Evolutionary conservation across 2,888 invertebrate species (phyloP).

Genomic region (Cybosia mesomella): DNA sequence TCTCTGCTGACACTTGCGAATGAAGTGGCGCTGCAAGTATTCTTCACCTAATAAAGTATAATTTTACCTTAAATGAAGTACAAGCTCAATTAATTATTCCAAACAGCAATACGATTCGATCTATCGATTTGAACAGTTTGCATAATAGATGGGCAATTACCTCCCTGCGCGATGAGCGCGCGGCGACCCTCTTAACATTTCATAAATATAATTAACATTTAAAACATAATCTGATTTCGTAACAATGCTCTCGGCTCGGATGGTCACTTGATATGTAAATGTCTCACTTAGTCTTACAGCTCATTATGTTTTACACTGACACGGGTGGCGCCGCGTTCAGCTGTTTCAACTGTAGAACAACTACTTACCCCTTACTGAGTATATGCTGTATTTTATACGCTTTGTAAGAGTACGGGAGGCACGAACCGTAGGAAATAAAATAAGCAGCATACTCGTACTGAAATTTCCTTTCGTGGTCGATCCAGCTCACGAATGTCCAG

Average conservation of each 20-base stretch:
- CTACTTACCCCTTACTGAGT: background rate
- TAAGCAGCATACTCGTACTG: too few relatives aligned
- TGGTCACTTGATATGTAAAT: background rate
- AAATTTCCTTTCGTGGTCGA: background rate
- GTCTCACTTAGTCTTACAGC: background rate
- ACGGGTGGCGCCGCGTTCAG: background rate
- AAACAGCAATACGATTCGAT: background rate
- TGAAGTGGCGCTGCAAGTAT: too few relatives aligned
- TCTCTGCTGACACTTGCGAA: background rate
- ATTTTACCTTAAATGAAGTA: background rate
- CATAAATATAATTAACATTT: slow-evolving; percentile 7
- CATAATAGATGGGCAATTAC: slow-evolving; percentile 13
- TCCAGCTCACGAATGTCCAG: background rate
- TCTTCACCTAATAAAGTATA: background rate
- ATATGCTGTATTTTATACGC: background rate
- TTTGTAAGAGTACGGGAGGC: background rate
- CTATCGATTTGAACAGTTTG: background rate
- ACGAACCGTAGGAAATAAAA: background rate
- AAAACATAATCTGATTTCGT: slow-evolving; percentile 7
- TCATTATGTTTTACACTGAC: background rate
- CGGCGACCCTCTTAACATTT: background rate
- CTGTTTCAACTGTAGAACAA: background rate
- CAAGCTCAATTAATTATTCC: background rate
- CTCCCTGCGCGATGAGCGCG: background rate
- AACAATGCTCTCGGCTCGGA: background rate